Base-by-base conservation (phyloP, 2,797 vertebrate species). In the Chiloscyllium punctatum region DNA sequence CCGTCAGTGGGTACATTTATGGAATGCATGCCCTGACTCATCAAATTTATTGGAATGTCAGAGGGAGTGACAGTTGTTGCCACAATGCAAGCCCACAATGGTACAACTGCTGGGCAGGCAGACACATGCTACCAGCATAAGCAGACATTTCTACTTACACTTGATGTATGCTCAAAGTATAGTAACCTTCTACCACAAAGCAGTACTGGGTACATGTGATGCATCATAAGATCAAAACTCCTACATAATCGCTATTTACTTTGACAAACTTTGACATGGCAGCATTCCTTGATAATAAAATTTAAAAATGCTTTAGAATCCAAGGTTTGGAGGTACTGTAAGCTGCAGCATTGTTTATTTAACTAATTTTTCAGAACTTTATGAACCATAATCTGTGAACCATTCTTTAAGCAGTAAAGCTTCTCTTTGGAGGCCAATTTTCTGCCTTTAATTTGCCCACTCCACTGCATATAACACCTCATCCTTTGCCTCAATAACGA, bases 11-110 rank as follows among this genome's bases (percentile, higher is more conserved):
- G 42, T 21, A 48, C 42, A 84, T 48, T 84, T 37, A 84, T 84
- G 82, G 82, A 84, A 84, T 84, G 82, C 82, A 25, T 25, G 82
- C 21, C 82, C 82, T 84, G 82, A 84, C 82, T 84, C 82, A 84
- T 84, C 79, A 84, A 23, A 84, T 84, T 48, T 48, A 48, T 84
- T 84, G 37, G 82, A 84, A 84, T 23, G 82, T 25, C 23, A 42
- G 42, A 84, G 42, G 82, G 18, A 84, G 42, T 48, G 37, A 25
- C 37, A 84, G 42, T 84, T 42, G 2, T 23, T 84, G 82, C 82
- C 82, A 84, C 82, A 84, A 84, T 84, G 82, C 82, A 84, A 84
- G 48, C 82, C 82, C 82, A 84, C 42, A 84, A 84, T 84, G 48
- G 42, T 48, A 84, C 18, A 42, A 84, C 37, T 84, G 82, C 82